Evolutionary conservation across 2,797 vertebrate genomes (phyloP).

Genomic region (Megalops cyprinoides): DNA sequence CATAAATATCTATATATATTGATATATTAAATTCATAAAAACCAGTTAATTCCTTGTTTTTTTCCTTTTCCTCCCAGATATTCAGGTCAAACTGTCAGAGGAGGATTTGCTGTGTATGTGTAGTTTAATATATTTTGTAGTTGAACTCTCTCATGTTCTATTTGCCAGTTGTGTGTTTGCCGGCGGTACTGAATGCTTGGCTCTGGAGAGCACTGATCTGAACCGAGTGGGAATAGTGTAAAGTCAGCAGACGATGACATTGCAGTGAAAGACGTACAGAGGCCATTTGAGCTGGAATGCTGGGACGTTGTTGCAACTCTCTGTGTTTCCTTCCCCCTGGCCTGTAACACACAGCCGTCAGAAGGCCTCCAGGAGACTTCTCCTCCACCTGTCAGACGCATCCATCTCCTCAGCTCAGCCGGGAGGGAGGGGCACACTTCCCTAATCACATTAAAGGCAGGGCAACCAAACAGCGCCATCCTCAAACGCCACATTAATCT

Average conservation of each 20-base stretch:
- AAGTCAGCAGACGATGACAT: neutral
- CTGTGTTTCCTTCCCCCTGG: no score
- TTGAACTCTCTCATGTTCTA: slow-evolving; percentile 14
- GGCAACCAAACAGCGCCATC: slow-evolving; percentile 25
- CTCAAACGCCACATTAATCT: slow-evolving; percentile 40
- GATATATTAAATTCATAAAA: slow-evolving; percentile 86
- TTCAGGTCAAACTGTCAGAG: neutral
- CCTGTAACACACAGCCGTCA: no score
- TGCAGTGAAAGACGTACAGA: neutral
- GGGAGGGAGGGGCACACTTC: slow-evolving; percentile 31
- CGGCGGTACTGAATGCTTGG: slow-evolving; percentile 32
- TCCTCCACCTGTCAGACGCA: slow-evolving; percentile 5
- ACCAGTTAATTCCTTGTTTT: slow-evolving; percentile 49
- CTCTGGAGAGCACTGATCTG: slow-evolving; percentile 31
- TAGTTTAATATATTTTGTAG: slow-evolving; percentile 22
- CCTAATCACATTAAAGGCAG: slow-evolving; percentile 21
- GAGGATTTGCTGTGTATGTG: slow-evolving; percentile 36
- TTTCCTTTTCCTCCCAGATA: neutral
- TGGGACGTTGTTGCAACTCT: neutral
- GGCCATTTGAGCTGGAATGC: neutral
- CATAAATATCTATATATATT: slow-evolving; percentile 88
- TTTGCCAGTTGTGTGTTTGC: slow-evolving; percentile 46
- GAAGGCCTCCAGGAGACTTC: neutral
- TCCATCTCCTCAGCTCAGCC: slow-evolving; percentile 34
- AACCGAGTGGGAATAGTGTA: neutral